Evolutionary conservation across 2,113 vertebrate genomes (phyloP), one percentile per base, ranked within the genome.

Genomic region (Marcusenius ussheri): DNA sequence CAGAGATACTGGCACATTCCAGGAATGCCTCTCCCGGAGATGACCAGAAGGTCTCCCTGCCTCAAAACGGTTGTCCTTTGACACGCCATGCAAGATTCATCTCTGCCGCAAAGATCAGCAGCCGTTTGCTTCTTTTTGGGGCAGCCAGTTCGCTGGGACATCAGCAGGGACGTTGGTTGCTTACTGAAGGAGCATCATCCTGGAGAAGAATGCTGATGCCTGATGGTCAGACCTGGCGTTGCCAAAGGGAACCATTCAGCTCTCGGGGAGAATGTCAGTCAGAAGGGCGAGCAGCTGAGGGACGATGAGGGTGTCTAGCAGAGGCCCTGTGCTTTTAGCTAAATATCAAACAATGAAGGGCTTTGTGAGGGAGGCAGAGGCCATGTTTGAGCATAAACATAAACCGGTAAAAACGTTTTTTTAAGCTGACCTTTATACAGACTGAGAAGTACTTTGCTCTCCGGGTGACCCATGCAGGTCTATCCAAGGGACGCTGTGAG

Each of bases 281-380:
- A 90, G 88, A 87, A 86, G 39, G 50, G 17, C 45, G 10, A 88
- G 91, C 91, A 89, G 74, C 83, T 88, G 83, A 85, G 88, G 89
- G 87, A 31, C 51, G 50, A 56, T 89, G 70, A 95, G 93, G 94
- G 95, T 95, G 94, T 91, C 92, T 93, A 93, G 93, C 92, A 91
- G 93, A 92, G 94, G 91, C 93, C 94, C 92, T 92, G 92, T 93
- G 93, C 94, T 93, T 94, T 94, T 92, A 91, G 93, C 93, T 93
- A 93, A 91, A 95, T 94, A 95, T 95, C 95, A 95, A 95, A 96
- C 95, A 95, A 94, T 95, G 94, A 95, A 89, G 89, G 46, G 92
- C 92, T 93, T 93, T 92, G 93, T 92, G 56, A 92, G 91, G 92
- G 42, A 42, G 66, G 50, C 24, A n/a, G 42, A 91, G 89, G 53